phyloP scores from a whole-genome alignment of 2,888 invertebrate genomes.

The Idaea straminata region DNA sequence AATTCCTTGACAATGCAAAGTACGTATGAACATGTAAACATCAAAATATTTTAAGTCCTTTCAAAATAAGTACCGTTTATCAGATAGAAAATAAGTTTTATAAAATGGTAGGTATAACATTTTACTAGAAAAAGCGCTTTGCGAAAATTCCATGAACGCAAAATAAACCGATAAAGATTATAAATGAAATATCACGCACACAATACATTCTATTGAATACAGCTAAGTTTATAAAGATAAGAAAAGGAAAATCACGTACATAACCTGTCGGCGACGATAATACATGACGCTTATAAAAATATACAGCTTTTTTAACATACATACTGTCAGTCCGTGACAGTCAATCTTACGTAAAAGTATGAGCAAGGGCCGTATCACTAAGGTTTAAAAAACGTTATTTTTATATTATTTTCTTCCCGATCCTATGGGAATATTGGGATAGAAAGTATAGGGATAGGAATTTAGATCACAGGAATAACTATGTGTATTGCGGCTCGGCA shows the following conservation, averaged over 20 bases:
- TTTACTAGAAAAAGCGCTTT: background rate
- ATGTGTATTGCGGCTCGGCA: too few relatives aligned
- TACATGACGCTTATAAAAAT: slow-evolving; percentile 1
- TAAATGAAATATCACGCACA: slow-evolving; percentile 1
- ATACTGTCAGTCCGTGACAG: background rate
- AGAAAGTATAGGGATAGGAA: too few relatives aligned
- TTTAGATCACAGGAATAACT: too few relatives aligned
- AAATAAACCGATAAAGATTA: background rate
- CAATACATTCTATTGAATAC: background rate
- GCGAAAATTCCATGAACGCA: background rate
- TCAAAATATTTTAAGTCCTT: too few relatives aligned
- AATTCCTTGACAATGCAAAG: background rate
- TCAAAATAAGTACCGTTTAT: too few relatives aligned
- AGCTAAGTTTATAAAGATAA: slow-evolving; percentile 1
- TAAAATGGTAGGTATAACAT: background rate
- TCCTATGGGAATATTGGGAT: too few relatives aligned
- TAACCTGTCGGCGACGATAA: background rate
- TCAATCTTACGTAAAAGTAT: background rate
- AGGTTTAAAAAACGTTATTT: too few relatives aligned
- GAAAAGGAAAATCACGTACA: background rate
- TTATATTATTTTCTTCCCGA: too few relatives aligned
- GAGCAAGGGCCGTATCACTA: too few relatives aligned
- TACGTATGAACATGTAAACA: background rate
- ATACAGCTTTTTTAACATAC: background rate
- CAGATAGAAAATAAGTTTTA: background rate